Conservation (phyloP, 2,888 invertebrate species). For the Pyrocoelia pectoralis region DNA sequence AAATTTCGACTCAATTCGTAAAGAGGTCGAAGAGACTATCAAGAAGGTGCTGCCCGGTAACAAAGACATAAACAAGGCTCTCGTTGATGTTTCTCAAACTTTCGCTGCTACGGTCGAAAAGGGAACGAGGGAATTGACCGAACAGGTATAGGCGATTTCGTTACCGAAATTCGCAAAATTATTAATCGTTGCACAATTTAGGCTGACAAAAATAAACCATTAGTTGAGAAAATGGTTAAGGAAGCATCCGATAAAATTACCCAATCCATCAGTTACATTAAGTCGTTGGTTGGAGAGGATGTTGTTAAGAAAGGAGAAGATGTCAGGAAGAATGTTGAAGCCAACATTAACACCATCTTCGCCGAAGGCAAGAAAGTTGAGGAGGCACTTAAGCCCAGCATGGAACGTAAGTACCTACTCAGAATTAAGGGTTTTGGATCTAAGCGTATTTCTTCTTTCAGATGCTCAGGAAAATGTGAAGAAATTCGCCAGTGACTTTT, state of each 20-base stretch:
- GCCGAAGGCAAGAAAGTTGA: not conserved
- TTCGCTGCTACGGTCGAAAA: not conserved
- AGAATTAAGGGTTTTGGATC: not conserved
- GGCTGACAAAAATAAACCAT: not conserved
- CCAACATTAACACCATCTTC: not conserved
- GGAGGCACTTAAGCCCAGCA: not conserved
- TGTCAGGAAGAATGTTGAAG: not conserved
- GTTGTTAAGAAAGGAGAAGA: not conserved
- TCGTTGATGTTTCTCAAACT: not conserved
- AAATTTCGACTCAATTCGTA: not conserved
- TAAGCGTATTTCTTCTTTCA: not conserved
- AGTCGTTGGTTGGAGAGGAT: not conserved
- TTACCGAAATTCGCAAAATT: not conserved
- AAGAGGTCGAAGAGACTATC: not conserved
- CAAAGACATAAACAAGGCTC: not conserved
- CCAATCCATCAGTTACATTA: not conserved
- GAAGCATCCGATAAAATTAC: not conserved
- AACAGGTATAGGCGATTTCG: not conserved
- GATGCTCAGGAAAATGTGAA: not conserved
- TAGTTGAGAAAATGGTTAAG: not conserved
- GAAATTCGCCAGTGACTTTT: not conserved
- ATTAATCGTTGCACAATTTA: not conserved
- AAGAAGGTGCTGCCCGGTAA: not conserved
- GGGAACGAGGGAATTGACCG: not conserved
- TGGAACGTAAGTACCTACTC: not conserved